These are phyloP conservation scores for Priapulus caudatus DNA, from an alignment of 2,888 invertebrate genomes.

Conservation along the genomic window DNA sequence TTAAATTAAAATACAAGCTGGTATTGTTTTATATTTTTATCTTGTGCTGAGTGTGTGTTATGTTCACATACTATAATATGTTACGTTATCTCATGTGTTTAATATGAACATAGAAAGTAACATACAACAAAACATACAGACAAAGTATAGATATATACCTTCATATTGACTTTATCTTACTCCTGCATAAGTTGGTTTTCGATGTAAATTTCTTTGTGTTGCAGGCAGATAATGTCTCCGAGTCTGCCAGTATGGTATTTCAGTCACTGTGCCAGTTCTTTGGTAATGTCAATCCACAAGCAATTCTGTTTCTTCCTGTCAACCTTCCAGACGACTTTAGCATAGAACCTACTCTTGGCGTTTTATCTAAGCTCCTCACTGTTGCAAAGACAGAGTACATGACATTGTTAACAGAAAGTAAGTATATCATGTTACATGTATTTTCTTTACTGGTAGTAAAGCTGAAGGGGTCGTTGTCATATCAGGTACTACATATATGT, in stretches of 20 bases:
- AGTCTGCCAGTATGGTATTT: slow-evolving; percentile 34
- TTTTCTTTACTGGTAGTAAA: too few species aligned
- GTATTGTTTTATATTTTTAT: background rate
- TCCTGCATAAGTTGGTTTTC: too few species aligned
- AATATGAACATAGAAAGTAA: too few species aligned
- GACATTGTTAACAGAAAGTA: background rate
- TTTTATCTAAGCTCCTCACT: background rate
- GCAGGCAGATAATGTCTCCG: slow-evolving; percentile 30
- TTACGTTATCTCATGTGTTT: too few species aligned
- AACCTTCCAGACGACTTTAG: background rate
- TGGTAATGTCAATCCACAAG: slow-evolving; percentile 35
- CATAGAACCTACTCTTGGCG: background rate
- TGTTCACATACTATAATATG: background rate
- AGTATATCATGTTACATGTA: too few species aligned
- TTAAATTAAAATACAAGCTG: background rate
- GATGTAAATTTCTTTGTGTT: too few species aligned
- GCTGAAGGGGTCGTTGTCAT: too few species aligned
- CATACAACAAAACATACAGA: too few species aligned
- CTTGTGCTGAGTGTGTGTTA: background rate
- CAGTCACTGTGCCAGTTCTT: slow-evolving; percentile 38
- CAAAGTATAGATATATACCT: too few species aligned
- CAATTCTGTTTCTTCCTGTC: slow-evolving; percentile 32
- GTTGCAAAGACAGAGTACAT: background rate
- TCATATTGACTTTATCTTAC: too few species aligned
- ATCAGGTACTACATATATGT: too few species aligned